Evolutionary conservation across 2,113 vertebrate genomes (phyloP).

Genomic region (Isurus oxyrinchus): DNA sequence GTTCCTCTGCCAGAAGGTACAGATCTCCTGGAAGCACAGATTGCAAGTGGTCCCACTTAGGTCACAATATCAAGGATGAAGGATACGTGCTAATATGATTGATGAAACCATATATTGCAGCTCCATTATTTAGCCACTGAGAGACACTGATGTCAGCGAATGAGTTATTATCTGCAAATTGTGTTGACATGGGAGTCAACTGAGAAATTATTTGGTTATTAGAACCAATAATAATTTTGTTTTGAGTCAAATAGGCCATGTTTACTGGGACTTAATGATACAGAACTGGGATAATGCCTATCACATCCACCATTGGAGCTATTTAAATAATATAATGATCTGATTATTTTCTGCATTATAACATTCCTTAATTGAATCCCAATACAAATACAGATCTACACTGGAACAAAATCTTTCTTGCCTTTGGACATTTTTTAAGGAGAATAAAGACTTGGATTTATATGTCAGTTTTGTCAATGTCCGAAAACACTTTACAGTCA

Average conservation of each 20-base stretch:
- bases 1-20: neutral
- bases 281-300: neutral
- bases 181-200: neutral
- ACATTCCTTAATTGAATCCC: neutral
- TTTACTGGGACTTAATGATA: neutral
- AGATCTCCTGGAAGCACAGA: neutral
- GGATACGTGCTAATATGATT: neutral
- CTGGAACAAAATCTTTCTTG: neutral
- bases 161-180: slow-evolving; percentile 3
- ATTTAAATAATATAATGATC: neutral
- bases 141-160: neutral
- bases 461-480: no score
- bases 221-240: neutral
- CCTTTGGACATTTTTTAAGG: neutral
- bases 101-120: neutral
- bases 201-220: slow-evolving; percentile 15
- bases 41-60: neutral
- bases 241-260: slow-evolving; percentile 17
- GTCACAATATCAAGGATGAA: neutral
- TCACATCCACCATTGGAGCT: neutral
- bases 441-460: neutral
- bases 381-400: neutral
- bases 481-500: neutral
- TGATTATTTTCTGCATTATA: slow-evolving; percentile 5
- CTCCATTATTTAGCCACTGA: neutral